Evolutionary conservation across 1,140 invertebrate genomes (phyloP), one percentile per base, ranked within the genome.

Genomic region (Oreohelix idahoensis): DNA sequence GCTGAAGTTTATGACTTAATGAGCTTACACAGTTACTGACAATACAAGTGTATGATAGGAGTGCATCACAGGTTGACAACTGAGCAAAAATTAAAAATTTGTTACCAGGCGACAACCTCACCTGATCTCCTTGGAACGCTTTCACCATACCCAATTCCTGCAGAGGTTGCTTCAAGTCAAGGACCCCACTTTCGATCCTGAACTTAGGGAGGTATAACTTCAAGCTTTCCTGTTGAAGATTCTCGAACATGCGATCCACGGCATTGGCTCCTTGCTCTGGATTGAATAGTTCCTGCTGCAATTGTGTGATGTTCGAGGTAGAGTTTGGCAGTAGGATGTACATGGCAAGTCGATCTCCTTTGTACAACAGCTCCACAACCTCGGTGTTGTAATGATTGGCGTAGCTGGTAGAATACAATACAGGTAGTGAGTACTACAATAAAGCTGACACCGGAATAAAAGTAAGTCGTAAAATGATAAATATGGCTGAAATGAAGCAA

Each of bases 331-430:
- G 92, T 0, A 98, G 89, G 39, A 98, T 95, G 79, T 96, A 95
- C 95, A 97, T 95, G 81, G 87, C 87, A 13, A 92, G 42, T 4
- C 89, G 89, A 13, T 89, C 90, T 0, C 94, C 94, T 89, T 95
- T 94, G 88, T 96, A 97, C 0, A 96, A 96, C 2, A 97, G 88
- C 5, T 94, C 95, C 38, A 96, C 87, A 45, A 96, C 95, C 86
- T 95, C 94, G 75, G 96, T 95, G 84, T 95, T 94, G 20, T 96
- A 94, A 17, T 92, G 91, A 84, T 94, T 96, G 80, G 94, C 95
- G 84, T 96, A 96, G 75, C 93, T 94, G 53, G 23, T 15, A 58
- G 45, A 49, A 49, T 49, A 49, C 45, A 49, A 49, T n/a, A n/a
- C n/a, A n/a, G n/a, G n/a, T n/a, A n/a, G n/a, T n/a, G n/a, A n/a